These are phyloP conservation scores for Toxotes lorentzi DNA, from an alignment of 2,797 vertebrate species.

Conservation along the genomic window DNA sequence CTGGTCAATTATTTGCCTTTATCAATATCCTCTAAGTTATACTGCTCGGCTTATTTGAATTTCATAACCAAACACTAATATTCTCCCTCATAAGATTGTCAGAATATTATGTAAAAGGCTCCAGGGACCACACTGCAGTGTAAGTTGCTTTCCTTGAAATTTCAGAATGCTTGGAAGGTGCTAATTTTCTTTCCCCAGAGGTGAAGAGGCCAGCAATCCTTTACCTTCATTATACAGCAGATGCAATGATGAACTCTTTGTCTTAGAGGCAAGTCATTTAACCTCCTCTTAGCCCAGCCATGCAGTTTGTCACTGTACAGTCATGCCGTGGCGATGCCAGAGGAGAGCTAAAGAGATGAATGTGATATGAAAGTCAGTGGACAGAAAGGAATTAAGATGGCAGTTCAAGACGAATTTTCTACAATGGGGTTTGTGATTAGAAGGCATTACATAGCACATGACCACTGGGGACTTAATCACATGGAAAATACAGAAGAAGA, in stretches of 20 bases:
- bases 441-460: constrained; percentile 57
- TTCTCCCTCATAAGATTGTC: constrained; percentile 76
- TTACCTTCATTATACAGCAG: constrained; percentile 82
- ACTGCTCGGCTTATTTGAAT: constrained; percentile 80
- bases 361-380: constrained; percentile 78
- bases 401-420: constrained; percentile 66
- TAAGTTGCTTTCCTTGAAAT: constrained; percentile 69
- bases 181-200: constrained; percentile 80
- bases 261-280: constrained; percentile 85
- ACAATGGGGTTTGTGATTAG: constrained; percentile 67
- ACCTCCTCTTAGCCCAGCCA: constrained; percentile 74
- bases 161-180: constrained; percentile 67
- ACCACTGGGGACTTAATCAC: constrained; percentile 64
- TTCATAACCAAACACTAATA: constrained; percentile 85
- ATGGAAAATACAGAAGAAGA: constrained; percentile 57
- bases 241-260: constrained; percentile 83
- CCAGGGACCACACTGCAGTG: constrained; percentile 69
- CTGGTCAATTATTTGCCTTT: constrained; percentile 75
- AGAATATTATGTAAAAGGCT: constrained; percentile 78
- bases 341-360: constrained; percentile 68
- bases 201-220: constrained; percentile 77
- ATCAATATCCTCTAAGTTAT: constrained; percentile 75
- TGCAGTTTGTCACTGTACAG: constrained; percentile 72
- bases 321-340: constrained; percentile 55
- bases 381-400: constrained; percentile 73